Percentiles rank a stretch among this genome's conserved stretches.
Conservation (phyloP, 2,113 vertebrate genomes). For the Plecturocebus donacophilus region DNA sequence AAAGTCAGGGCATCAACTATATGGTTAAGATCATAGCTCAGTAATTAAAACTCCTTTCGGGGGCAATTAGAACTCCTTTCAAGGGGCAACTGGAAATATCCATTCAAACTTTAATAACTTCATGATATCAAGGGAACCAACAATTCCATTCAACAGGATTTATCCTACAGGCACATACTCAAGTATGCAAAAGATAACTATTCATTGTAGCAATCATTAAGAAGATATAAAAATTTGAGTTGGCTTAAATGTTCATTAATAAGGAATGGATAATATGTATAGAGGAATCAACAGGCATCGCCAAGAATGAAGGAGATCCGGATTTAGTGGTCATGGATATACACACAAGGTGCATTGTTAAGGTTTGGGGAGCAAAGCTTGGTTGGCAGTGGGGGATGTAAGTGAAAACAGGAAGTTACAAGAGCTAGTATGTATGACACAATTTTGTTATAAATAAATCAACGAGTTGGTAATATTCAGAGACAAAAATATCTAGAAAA, state of each 20-base stretch:
- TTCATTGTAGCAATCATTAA: neutral
- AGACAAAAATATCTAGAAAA: neutral
- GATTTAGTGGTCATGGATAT: rapidly evolving
- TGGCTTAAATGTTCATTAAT: neutral
- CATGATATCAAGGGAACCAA: neutral
- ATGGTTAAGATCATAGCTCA: neutral
- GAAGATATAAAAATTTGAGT: neutral
- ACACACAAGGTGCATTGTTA: neutral
- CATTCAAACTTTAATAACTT: neutral
- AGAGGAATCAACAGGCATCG: neutral
- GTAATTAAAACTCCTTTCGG: neutral
- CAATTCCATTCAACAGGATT: neutral
- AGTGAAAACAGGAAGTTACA: neutral
- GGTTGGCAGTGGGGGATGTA: too few species aligned
- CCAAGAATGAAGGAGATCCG: neutral
- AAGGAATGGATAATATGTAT: neutral
- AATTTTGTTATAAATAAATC: neutral
- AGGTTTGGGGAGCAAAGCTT: neutral
- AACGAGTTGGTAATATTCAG: neutral
- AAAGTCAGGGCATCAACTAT: neutral
- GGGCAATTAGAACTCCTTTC: neutral
- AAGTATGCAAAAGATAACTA: neutral
- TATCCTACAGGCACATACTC: neutral
- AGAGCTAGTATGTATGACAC: neutral
- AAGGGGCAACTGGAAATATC: neutral